Evolutionary conservation across 2,797 vertebrate genomes (phyloP), one percentile per base, ranked within the genome.

Genomic region (Xenentodon cancila): DNA sequence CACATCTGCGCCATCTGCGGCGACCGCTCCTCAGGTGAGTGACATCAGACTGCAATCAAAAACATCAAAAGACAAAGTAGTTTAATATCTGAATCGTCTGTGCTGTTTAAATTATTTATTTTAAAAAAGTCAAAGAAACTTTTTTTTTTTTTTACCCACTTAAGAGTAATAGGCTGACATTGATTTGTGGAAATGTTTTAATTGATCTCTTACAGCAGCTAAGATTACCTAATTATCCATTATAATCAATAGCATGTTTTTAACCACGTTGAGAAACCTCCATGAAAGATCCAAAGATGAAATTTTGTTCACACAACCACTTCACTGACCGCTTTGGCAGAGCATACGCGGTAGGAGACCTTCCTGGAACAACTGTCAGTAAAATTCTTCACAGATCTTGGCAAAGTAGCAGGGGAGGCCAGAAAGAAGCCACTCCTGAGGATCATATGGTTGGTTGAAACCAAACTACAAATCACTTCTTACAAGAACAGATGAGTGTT

Each of bases 1-100:
- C 98, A 99, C 95, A 99, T 99, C 93, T 99, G 98, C 59, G 96
- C 98, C 91, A 99, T 99, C 93, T 99, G 98, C 0, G 97, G 98
- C 15, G 98, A 99, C 93, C 94, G 98, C 83, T 99, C 98, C 81
- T 99, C 98, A 94, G 97, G 97, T 99, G 86, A 89, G 88, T 68
- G 50, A 21, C 60, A 32, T 42, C 46, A 49, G 6, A 53, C 52
- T 3, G 3, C 19, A 19, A 40, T 17, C 7, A 30, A 18, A 42
- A 46, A 4, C 11, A 18, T 5, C 2, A 12, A 16, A 56, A 43
- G 4, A 43, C 7, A 45, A 53, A n/a, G 37, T 76, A 64, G 62
- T 18, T 47, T 37, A 13, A 37, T 13, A 37, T 37, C 34, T 1
- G 9, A 37, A 13, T 37, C 9, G 34, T 37, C 34, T 5, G 2